Evolutionary conservation across 2,888 invertebrate genomes (phyloP), one percentile per base, ranked within the genome.

Genomic region (Cheilosia urbana): DNA sequence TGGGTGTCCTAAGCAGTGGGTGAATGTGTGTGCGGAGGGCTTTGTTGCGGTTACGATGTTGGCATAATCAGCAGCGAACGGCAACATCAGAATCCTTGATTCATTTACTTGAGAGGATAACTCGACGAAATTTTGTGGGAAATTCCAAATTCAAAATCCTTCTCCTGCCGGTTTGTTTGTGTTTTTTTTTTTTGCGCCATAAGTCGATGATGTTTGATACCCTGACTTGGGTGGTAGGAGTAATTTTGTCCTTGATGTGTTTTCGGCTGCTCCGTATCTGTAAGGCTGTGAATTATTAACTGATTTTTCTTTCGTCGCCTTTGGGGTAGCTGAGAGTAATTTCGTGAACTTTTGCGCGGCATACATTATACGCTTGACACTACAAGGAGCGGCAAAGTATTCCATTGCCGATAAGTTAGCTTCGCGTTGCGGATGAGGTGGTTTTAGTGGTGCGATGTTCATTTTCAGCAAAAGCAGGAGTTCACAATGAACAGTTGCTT

Each of bases 61-160:
- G 53, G 62, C 27, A 53, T 72, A 30, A 62, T 53, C 62, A 63
- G 45, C 55, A 42, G 65, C 49, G 5, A 30, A 27, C 30, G 27
- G 62, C 49, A 34, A 17, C 53, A 45, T 62, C 60, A 62, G 53
- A 37, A 55, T 53, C 53, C 68, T 62, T 58, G 68, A 62, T 60
- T 51, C 63, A 45, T 69, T 78, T 30, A 55, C 15, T 19, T 45
- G 69, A 63, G 63, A 78, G 57, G 47, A 78, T 77, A 78, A 69
- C 62, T 69, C 40, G 40, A 40, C 40, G 55, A 30, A 55, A 51
- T 49, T 66, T 21, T 24, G 9, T 9, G 37, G 13, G 37, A 24
- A 40, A 66, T 30, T 30, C 9, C 2, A 30, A 30, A 30, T 13
- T 19, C 58, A 13, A 55, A 11, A n/a, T 45, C 42, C 19, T 24